Evolutionary conservation across 2,797 vertebrate genomes (phyloP).

Genomic region (Tarsius wallacei): DNA sequence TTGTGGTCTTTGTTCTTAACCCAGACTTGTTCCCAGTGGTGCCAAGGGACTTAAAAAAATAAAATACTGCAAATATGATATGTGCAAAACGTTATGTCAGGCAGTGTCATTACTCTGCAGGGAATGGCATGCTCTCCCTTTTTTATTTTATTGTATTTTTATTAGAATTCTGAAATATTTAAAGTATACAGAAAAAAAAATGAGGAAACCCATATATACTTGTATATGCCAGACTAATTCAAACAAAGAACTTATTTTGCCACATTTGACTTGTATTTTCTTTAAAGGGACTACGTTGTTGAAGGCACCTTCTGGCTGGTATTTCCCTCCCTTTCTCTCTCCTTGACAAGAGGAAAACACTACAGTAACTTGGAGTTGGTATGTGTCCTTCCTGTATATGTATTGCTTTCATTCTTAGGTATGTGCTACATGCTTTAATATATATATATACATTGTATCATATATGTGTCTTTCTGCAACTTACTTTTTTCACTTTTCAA

Average conservation of each 20-base stretch:
- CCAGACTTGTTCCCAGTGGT: neutral
- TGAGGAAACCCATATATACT: neutral
- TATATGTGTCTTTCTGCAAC: neutral
- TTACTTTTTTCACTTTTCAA: neutral
- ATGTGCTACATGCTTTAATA: neutral
- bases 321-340: neutral
- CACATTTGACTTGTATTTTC: slow-evolving; percentile 8
- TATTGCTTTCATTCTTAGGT: neutral
- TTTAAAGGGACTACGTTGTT: neutral
- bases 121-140: neutral
- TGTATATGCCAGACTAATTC: neutral
- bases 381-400: neutral
- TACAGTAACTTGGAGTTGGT: neutral
- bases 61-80: neutral
- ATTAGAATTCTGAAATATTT: slow-evolving; percentile 10
- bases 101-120: neutral
- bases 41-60: neutral
- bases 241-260: neutral
- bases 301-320: neutral
- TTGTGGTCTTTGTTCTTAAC: neutral
- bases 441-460: neutral
- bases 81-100: neutral
- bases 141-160: neutral
- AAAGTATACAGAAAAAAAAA: slow-evolving; percentile 3
- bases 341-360: neutral